Conservation (phyloP, 2,888 invertebrate genomes). For the Mythimna vitellina region DNA sequence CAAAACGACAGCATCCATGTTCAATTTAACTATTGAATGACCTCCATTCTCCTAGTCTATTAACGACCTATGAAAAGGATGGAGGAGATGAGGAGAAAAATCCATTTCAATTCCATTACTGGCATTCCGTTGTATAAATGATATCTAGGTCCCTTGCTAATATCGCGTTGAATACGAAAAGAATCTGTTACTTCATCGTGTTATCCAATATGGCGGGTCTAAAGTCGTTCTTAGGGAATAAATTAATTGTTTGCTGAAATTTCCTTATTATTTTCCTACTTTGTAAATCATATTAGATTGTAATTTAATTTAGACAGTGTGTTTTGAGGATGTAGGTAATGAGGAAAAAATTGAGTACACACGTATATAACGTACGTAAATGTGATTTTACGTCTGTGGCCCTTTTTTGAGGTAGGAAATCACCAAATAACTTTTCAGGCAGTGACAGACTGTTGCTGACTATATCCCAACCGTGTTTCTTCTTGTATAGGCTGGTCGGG, state of each 20-base stretch:
- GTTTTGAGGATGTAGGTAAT: neutral
- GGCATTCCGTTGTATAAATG: slow-evolving; percentile 8
- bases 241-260: slow-evolving; percentile 6
- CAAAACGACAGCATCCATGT: neutral
- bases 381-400: too few relatives aligned
- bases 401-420: too few relatives aligned
- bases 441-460: too few relatives aligned
- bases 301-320: neutral
- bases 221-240: neutral
- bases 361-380: too few relatives aligned
- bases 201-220: neutral
- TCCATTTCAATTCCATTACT: slow-evolving; percentile 42
- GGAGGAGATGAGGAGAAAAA: slow-evolving; percentile 28
- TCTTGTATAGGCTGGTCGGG: too few relatives aligned
- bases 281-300: neutral
- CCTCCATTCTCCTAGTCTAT: neutral
- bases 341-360: neutral
- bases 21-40: neutral
- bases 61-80: neutral
- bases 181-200: neutral
- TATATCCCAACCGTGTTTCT: too few relatives aligned
- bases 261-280: slow-evolving; percentile 48
- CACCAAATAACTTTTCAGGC: too few relatives aligned
- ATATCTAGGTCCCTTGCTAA: slow-evolving; percentile 39
- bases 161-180: slow-evolving; percentile 19